phyloP scores from a whole-genome alignment of 2,888 invertebrate genomes.

The Therioaphis trifolii region DNA sequence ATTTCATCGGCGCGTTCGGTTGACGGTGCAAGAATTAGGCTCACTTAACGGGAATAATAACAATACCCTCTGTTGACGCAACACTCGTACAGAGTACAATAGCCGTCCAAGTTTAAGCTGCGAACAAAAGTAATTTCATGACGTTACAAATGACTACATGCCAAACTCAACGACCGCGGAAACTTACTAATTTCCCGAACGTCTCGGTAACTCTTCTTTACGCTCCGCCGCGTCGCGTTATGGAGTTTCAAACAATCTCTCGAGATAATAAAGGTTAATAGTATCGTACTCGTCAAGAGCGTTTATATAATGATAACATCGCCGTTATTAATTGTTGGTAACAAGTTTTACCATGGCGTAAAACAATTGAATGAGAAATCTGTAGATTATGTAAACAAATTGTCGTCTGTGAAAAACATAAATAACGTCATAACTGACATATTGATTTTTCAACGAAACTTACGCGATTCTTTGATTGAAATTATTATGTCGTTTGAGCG shows the following conservation, averaged over 20 bases:
- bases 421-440: no score
- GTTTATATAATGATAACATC: not conserved
- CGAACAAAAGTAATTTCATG: constrained; percentile 14
- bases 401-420: no score
- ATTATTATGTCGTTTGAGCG: no score
- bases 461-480: no score
- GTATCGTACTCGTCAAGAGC: not conserved
- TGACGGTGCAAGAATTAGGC: not conserved
- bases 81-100: not conserved
- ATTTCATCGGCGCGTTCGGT: no score
- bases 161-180: constrained; percentile 7
- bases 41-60: not conserved
- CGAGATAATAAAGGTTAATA: not conserved
- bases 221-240: not conserved
- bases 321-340: no score
- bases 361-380: no score
- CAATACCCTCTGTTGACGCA: not conserved
- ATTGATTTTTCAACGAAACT: no score
- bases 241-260: constrained; percentile 2
- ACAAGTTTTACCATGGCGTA: no score
- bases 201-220: not conserved
- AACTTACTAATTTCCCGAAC: constrained; percentile 25
- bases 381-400: no score
- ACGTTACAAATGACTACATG: constrained; percentile 23
- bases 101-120: not conserved